Evolutionary conservation across 2,113 vertebrate genomes (phyloP), one percentile per base, ranked within the genome.

Genomic region (Notiomystis cincta): DNA sequence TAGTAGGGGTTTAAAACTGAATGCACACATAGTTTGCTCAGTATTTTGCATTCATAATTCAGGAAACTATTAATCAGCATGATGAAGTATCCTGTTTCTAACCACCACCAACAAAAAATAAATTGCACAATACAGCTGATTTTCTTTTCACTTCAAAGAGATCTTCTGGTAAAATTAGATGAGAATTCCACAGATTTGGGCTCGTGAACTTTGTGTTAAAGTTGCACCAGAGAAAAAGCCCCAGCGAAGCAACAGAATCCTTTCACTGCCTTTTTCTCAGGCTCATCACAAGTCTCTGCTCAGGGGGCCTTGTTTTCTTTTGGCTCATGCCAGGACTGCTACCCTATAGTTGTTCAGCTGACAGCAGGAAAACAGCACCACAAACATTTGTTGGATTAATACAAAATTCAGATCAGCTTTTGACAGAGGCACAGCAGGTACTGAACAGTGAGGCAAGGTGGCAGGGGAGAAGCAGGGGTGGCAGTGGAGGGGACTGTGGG

Each of bases 171-270:
- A 47, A 75, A 75, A 75, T 56, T 22, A 38, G 48, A 40, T 6
- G n/a, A 64, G 33, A 58, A 56, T 48, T 40, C 33, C 50, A 77
- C 27, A 54, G 65, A 21, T 15, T 9, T 25, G 22, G 2, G 20
- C 31, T 56, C 53, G 57, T 58, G 53, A 76, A 30, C 9, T 78
- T 58, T 64, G 44, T 2, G 1, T 64, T 77, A 33, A 33, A 56
- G 15, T 27, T 82, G n/a, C 54, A 44, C 10, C 16, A 70, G 42
- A 57, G 7, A 42, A 71, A 57, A 82, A 53, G 14, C 33, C 23
- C 4, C 48, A 24, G 0, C 0, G 0, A 21, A 56, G 23, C 20
- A 24, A 22, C 0, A 35, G 9, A 12, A 15, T 24, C 24, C 13
- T 50, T 44, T 25, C 1, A 5, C 61, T 31, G 35, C 25, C 25